Conservation (phyloP, 2,113 vertebrate genomes). For the Gila orcuttii region DNA sequence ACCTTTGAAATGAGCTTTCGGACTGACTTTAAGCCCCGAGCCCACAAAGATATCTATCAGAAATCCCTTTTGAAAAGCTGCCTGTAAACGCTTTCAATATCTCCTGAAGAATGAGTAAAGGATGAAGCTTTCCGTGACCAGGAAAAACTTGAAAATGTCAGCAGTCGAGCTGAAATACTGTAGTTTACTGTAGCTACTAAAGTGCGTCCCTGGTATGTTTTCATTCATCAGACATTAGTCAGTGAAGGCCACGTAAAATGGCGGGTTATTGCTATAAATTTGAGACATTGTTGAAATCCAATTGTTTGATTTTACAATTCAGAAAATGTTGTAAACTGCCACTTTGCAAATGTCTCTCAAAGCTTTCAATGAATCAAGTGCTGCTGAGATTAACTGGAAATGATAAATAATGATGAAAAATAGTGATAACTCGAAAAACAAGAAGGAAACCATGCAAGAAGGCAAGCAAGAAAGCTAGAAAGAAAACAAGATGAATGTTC, state of each 20-base stretch:
- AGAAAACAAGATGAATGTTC: background rate
- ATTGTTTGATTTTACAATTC: background rate
- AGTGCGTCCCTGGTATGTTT: background rate
- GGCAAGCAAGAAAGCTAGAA: background rate
- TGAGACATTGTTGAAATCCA: background rate
- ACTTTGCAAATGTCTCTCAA: background rate
- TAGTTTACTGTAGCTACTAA: background rate
- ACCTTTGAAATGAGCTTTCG: conserved; percentile 40
- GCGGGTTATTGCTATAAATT: background rate
- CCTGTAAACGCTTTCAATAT: conserved; percentile 21
- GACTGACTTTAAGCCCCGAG: conserved; percentile 29
- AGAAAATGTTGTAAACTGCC: background rate
- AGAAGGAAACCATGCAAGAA: background rate
- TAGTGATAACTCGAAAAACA: background rate
- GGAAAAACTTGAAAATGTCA: conserved; percentile 7
- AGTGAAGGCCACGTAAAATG: background rate
- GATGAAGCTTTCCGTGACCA: conserved; percentile 15
- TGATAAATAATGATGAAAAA: background rate
- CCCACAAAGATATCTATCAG: conserved; percentile 27
- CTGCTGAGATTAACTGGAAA: background rate
- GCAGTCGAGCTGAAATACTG: conserved; percentile 15
- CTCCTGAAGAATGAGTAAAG: conserved; percentile 28
- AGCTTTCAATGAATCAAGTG: background rate
- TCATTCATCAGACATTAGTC: background rate
- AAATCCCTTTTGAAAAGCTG: conserved; percentile 40